Conservation (phyloP, 2,113 vertebrate species). For the Galbula dea region DNA sequence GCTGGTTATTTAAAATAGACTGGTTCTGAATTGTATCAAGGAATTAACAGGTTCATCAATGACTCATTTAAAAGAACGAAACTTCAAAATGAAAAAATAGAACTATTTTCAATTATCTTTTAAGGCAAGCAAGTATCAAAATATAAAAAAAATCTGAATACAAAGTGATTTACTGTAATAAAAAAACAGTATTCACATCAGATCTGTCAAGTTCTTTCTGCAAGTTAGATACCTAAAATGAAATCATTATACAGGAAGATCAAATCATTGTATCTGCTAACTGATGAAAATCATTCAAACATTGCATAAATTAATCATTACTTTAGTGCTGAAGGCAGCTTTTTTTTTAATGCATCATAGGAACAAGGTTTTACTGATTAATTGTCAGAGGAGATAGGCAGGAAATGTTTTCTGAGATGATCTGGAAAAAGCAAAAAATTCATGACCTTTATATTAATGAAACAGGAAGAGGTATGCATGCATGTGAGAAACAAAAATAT, state of each 20-base stretch:
- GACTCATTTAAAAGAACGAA: not conserved
- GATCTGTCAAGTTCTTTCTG: not conserved
- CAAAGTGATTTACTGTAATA: not conserved
- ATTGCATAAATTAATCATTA: constrained; percentile 48
- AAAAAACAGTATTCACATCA: not conserved
- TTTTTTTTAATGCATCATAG: not conserved
- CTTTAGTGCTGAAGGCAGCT: not conserved
- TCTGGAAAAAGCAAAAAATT: not conserved
- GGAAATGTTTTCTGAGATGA: constrained; percentile 10
- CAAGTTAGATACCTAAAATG: not conserved
- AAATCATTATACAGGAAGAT: constrained; percentile 41
- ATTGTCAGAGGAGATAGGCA: not conserved
- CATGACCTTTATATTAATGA: not conserved
- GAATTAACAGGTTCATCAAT: not conserved
- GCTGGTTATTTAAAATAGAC: not conserved
- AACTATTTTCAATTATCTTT: not conserved
- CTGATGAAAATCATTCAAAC: constrained; percentile 34
- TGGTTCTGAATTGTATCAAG: not conserved
- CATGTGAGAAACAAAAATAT: not conserved
- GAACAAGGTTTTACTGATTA: constrained; percentile 17
- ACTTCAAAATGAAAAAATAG: not conserved
- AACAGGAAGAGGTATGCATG: not conserved
- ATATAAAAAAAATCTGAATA: not conserved
- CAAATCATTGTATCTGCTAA: constrained; percentile 32
- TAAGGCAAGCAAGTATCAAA: not conserved